Evolutionary conservation across 1,140 invertebrate genomes (phyloP).

Genomic region (Drosophila orena): DNA sequence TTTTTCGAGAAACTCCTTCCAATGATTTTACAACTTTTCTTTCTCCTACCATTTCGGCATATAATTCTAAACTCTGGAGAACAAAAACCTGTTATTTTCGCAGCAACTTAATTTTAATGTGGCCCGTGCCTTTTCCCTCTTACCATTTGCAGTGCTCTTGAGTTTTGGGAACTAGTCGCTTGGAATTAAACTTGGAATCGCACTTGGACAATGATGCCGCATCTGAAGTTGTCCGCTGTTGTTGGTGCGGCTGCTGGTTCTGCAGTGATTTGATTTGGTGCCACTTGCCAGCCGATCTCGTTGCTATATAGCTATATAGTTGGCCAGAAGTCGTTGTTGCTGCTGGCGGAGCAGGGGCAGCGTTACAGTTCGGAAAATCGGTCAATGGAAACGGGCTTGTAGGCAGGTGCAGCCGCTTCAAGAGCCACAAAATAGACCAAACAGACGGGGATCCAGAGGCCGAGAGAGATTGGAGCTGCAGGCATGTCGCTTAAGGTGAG

Average conservation of each 20-base stretch:
- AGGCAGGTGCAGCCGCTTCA: conserved; percentile 71
- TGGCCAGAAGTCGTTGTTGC: conserved; percentile 31
- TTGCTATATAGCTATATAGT: conserved; percentile 26
- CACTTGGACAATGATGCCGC: conserved; percentile 51
- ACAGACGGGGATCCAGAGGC: conserved; percentile 3
- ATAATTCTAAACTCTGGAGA: conserved; percentile 30
- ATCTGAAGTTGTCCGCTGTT: conserved; percentile 33
- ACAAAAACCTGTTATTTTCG: conserved; percentile 31
- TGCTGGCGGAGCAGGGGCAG: conserved; percentile 40
- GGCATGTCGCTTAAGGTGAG: conserved; percentile 78
- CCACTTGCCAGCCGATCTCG: conserved; percentile 43
- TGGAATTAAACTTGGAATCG: conserved; percentile 41
- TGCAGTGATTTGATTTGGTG: conserved; percentile 49
- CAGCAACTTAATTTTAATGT: conserved; percentile 66
- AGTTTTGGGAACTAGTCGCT: conserved; percentile 55
- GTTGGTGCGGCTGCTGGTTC: conserved; percentile 44
- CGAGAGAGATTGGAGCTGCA: conserved; percentile 20
- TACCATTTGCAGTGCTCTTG: conserved; percentile 56
- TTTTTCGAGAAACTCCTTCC: conserved; percentile 19
- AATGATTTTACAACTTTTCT: conserved; percentile 40
- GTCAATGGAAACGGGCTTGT: conserved; percentile 80
- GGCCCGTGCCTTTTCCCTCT: conserved; percentile 43
- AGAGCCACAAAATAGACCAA: conserved; percentile 23
- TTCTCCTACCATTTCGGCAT: conserved; percentile 22
- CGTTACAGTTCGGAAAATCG: conserved; percentile 74